Evolutionary conservation across 1,140 invertebrate genomes (phyloP), one percentile per base, ranked within the genome.

Genomic region (Andricus grossulariae): DNA sequence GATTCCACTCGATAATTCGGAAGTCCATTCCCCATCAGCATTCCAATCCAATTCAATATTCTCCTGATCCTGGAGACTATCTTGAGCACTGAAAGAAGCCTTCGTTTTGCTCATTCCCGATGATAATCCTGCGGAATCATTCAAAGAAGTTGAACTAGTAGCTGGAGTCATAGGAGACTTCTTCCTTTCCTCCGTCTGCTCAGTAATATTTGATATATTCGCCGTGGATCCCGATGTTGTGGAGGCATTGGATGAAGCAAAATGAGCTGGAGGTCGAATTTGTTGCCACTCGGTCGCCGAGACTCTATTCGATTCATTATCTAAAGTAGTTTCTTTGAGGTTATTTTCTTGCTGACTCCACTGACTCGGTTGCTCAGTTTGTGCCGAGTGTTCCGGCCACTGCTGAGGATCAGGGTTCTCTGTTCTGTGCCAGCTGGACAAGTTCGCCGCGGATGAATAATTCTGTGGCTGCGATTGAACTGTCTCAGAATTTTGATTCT

Each of bases 211-310:
- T 0, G 81, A 81, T 76, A 82, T 78, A 75, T 85, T 85, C 21
- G 82, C 79, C 18, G 79, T 71, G 55, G 83, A 81, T 12, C 81
- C 81, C 16, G 80, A 83, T 50, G 66, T 74, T 10, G 78, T 81
- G 12, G 82, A 79, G 39, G 73, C 71, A 6, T 79, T 80, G 0
- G 82, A 79, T 52, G 73, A 80, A 71, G 79, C 71, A 32, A 87
- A 84, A 55, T 84, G 83, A 11, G 82, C 76, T 1, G 84, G 16
- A 12, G 79, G 50, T 1, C 79, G 82, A 57, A 78, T 79, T 39
- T 84, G 85, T 45, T 88, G 85, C 87, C 88, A 86, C 0, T 88
- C 86, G 49, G 25, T 79, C 19, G 82, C 82, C 0, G 81, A 76
- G 8, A 83, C 51, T 54, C 49, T 52, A 32, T n/a, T 57, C 1